Conservation (phyloP, 2,797 vertebrate species). For the Liparis tanakae region DNA sequence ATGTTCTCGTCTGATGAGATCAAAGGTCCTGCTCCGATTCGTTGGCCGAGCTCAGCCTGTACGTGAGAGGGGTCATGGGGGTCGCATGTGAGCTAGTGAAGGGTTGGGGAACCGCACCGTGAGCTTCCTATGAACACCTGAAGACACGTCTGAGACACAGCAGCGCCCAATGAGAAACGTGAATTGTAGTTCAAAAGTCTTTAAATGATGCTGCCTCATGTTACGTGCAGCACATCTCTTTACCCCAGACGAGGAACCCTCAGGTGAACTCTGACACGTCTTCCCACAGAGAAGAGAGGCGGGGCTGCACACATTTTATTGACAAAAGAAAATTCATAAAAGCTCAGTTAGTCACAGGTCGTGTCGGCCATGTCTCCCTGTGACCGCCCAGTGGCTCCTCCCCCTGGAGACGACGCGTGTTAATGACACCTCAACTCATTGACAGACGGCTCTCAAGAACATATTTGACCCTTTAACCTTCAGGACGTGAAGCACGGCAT, state of each 20-base stretch:
- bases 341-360: not conserved
- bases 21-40: too few relatives aligned
- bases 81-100: too few relatives aligned
- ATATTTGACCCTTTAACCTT: not conserved
- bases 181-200: not conserved
- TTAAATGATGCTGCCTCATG: not conserved
- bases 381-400: not conserved
- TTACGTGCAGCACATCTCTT: not conserved
- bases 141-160: not conserved
- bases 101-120: too few relatives aligned
- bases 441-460: not conserved
- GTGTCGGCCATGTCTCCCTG: not conserved
- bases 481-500: not conserved
- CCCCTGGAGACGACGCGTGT: not conserved
- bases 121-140: not conserved
- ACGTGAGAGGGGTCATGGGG: too few relatives aligned
- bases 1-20: too few relatives aligned
- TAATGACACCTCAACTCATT: not conserved
- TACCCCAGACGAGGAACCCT: not conserved
- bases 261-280: not conserved
- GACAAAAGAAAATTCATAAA: slow-evolving; percentile 33
- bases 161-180: not conserved
- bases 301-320: slow-evolving; percentile 65
- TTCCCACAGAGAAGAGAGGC: not conserved
- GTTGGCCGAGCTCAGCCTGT: too few relatives aligned